Evolutionary conservation across 2,888 invertebrate genomes (phyloP), one percentile per base, ranked within the genome.

Genomic region (Ischnura elegans): DNA sequence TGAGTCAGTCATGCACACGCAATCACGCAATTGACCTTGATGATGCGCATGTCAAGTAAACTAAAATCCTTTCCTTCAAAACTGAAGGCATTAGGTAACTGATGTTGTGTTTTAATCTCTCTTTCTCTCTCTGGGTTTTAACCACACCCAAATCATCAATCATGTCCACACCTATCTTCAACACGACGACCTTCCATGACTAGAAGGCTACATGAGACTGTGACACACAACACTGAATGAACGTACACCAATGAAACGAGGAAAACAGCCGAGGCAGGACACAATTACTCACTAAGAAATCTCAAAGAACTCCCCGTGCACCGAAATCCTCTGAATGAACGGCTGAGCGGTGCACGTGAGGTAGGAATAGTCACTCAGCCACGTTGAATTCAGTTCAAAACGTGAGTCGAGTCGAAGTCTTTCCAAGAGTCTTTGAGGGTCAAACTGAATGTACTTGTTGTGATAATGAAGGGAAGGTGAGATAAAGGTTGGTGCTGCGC

Each of bases 311-410:
- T 98, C 98, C 0, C 98, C 98, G 94, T 98, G 97, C 94, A 98
- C 96, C 29, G 98, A 98, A 95, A 98, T 97, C 95, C 98, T 97
- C 95, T 98, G 98, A 94, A 98, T 96, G 96, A 98, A 98, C 29
- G 98, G 97, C 94, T 98, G 98, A 2, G 98, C 98, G 93, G 97
- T 97, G 95, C 99, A 99, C 87, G 97, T 97, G 94, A 99, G 96
- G 25, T 98, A 95, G 94, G 98, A 97, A 95, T 97, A 98, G 95
- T 97, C 97, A 85, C 96, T 95, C 25, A 96, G 96, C 95, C 97
- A 97, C 0, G 97, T 97, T 94, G 96, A 96, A 95, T 97, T 97
- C 13, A 96, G 96, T 94, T 97, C 97, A 95, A 96, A 96, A 93
- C 97, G 97, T 94, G 97, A 97, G 94, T 96, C 97, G 42, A 95